Evolutionary conservation across 2,797 vertebrate genomes (phyloP).

Genomic region (Mastacembelus armatus): DNA sequence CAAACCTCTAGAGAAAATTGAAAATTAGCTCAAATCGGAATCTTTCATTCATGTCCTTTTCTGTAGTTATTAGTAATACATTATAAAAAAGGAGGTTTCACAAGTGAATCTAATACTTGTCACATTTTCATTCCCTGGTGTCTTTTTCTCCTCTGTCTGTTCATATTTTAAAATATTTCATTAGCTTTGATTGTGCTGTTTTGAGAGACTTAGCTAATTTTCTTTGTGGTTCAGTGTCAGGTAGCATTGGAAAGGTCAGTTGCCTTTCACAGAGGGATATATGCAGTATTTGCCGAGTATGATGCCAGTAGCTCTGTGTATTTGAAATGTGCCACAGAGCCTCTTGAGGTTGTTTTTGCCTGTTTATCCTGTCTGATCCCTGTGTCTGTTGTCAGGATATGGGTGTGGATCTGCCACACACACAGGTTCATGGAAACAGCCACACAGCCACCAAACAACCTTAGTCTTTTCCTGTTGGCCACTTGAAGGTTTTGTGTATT

Average conservation of each 20-base stretch:
- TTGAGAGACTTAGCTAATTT: not conserved
- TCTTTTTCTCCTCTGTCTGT: not conserved
- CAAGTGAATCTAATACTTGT: not conserved
- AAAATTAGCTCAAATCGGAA: not conserved
- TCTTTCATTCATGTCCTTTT: not conserved
- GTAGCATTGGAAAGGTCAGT: not conserved
- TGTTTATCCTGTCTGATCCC: constrained; percentile 46
- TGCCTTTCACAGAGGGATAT: not conserved
- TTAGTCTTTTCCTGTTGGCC: not conserved
- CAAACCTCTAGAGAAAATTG: not conserved
- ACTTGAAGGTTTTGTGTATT: not conserved
- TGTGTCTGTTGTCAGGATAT: constrained; percentile 31
- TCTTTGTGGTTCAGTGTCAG: constrained; percentile 9
- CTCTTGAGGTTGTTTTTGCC: constrained; percentile 26
- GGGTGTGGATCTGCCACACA: constrained; percentile 17
- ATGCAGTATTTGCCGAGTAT: not conserved
- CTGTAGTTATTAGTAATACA: not conserved
- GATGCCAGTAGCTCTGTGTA: not conserved
- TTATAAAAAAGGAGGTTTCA: not conserved
- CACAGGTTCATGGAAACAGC: not conserved
- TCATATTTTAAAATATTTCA: constrained; percentile 3
- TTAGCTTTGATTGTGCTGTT: constrained; percentile 8
- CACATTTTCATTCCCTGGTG: not conserved
- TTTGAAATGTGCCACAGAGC: constrained; percentile 27
- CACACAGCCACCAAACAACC: not conserved